Conservation (phyloP, 37 sponge, comb jelly and placozoan genomes). For the Bolinopsis microptera region DNA sequence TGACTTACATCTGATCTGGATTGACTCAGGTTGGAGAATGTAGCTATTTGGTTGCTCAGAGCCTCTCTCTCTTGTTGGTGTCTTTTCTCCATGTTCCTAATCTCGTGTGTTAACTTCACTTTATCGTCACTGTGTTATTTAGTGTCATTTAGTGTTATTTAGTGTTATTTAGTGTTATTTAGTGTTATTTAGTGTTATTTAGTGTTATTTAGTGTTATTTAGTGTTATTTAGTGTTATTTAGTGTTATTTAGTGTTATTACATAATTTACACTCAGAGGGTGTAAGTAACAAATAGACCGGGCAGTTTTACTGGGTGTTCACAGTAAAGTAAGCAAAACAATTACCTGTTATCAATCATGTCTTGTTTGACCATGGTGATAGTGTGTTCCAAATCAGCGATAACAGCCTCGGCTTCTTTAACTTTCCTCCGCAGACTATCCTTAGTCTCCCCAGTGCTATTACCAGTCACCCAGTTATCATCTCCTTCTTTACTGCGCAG, state of each 20-base stretch:
- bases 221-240: no score
- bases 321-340: no score
- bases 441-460: conserved; percentile 12
- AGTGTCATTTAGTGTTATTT: no score
- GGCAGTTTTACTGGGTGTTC: no score
- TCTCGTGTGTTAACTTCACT: background rate
- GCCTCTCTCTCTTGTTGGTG: conserved; percentile 25
- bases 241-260: no score
- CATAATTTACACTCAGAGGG: no score
- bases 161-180: no score
- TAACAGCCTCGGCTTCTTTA: conserved; percentile 16
- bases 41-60: background rate
- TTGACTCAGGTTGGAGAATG: conserved; percentile 42
- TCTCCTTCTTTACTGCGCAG: conserved; percentile 51
- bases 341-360: conserved; percentile 8
- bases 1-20: conserved; percentile 5
- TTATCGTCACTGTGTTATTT: conserved; percentile 41
- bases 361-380: conserved; percentile 18
- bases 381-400: conserved; percentile 3
- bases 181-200: no score
- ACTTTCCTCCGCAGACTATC: conserved; percentile 56
- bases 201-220: no score
- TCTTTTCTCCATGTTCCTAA: conserved; percentile 34
- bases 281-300: no score
- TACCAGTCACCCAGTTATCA: conserved; percentile 45